phyloP scores from a whole-genome alignment of 2,113 vertebrate genomes.

The Eulacestoma nigropectus region DNA sequence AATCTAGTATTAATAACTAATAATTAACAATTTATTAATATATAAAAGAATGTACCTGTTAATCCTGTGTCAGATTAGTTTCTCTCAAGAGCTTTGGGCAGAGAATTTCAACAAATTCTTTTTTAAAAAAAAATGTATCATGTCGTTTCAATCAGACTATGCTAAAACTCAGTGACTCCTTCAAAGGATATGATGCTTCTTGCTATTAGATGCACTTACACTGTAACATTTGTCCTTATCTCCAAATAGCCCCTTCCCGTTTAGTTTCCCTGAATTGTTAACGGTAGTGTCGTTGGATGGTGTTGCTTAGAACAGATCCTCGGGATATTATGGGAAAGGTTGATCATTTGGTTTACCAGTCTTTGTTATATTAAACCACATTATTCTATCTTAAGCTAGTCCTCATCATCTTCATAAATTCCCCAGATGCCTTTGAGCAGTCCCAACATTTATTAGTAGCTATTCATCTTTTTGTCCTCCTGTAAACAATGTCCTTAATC shows the following conservation, averaged over 20 bases:
- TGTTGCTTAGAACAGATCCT: neutral
- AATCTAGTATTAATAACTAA: neutral
- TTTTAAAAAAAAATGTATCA: neutral
- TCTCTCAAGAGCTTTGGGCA: neutral
- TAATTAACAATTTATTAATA: neutral
- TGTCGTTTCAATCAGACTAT: neutral
- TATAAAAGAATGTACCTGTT: neutral
- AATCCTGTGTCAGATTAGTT: neutral
- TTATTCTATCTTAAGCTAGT: slow-evolving; percentile 34
- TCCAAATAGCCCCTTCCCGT: neutral
- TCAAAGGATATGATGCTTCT: neutral
- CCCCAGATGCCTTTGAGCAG: slow-evolving; percentile 41
- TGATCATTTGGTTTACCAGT: neutral
- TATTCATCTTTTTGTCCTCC: slow-evolving; percentile 35
- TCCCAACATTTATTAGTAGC: slow-evolving; percentile 32
- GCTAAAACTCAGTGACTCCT: neutral
- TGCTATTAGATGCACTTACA: neutral
- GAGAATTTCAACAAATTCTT: neutral
- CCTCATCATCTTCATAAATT: slow-evolving; percentile 42
- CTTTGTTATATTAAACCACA: slow-evolving; percentile 23
- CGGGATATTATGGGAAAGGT: neutral
- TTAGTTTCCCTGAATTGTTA: neutral
- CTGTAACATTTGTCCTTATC: neutral
- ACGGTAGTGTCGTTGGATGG: neutral
- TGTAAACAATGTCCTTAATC: slow-evolving; percentile 49